A percentile compares a stretch with the other conserved stretches of the same genome.
These are phyloP conservation scores for Talpa occidentalis DNA, from an alignment of 2,113 vertebrate species.

Conservation along the genomic window DNA sequence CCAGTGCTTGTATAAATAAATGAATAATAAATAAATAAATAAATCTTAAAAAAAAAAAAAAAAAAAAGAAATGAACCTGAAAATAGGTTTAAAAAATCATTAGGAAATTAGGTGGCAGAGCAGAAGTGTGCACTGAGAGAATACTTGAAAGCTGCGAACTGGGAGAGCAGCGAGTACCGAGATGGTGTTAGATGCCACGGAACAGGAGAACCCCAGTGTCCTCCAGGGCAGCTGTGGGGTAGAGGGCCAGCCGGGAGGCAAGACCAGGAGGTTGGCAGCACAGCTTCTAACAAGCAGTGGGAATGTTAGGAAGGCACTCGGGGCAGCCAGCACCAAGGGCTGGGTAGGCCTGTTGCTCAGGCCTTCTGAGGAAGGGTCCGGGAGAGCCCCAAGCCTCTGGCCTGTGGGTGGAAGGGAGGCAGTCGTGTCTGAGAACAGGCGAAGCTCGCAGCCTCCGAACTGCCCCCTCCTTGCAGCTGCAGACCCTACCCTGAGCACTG, in stretches of 20 bases:
- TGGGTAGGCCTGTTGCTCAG: not conserved
- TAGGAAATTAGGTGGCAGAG: not conserved
- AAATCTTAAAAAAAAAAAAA: no score
- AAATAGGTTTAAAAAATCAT: not conserved
- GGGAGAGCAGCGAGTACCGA: not conserved
- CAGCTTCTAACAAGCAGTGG: not conserved
- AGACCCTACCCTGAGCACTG: not conserved
- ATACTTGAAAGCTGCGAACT: not conserved
- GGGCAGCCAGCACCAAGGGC: not conserved
- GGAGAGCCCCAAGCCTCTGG: not conserved
- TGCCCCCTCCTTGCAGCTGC: not conserved
- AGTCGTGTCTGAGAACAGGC: not conserved
- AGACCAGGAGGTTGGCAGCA: no score
- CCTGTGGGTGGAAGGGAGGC: not conserved
- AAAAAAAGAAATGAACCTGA: not conserved
- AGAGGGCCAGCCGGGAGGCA: not conserved
- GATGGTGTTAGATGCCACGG: not conserved
- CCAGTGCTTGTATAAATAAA: no score
- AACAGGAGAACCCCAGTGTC: not conserved
- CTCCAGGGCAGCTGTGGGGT: not conserved
- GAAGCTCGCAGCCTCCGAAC: not conserved
- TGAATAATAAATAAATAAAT: no score
- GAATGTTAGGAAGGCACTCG: not conserved
- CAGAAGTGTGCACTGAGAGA: not conserved
- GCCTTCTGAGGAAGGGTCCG: no score